Evolutionary conservation across 35 echinoderm and acorn worm genomes (phyloP), one percentile per base, ranked within the genome.

Genomic region (Lytechinus variegatus): DNA sequence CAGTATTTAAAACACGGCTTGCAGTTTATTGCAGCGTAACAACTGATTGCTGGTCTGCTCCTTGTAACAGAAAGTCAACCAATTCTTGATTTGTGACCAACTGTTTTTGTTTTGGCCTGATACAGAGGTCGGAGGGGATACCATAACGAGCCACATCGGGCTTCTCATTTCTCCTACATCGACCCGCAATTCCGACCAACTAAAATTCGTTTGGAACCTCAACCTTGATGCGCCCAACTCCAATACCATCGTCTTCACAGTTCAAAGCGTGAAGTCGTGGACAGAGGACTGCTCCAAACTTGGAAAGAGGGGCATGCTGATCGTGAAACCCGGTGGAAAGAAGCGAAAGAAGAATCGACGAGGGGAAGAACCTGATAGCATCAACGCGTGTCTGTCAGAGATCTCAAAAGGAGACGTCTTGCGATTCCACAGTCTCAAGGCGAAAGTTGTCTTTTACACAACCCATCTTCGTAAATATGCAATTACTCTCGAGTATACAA

Each of bases 201-300:
- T 33, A 13, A 33, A 93, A 27, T 93, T 55, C 53, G 13, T 55
- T 24, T 93, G 92, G 92, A 57, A 53, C 92, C 52, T 93, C 92
- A 56, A 93, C 92, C 13, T 93, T 3, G 54, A 54, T 57, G 53
- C 54, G 9, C 92, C 92, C 9, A 12, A 54, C 52, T 93, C 92
- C 92, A 93, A 93, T 54, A 93, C 92, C 92, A 93, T 93, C 21
- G 54, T 93, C 54, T 93, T 93, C 24, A 93, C 92, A 14, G 55
- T 93, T 19, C 53, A 56, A 1, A 13, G 9, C 11, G 92, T 57
- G 53, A 33, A 54, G 53, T 54, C 92, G 0, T 14, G 11, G 53
- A 54, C 55, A 7, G 54, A 93, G 11, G 53, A 54, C 92, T 93
- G 92, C 54, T 7, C 8, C 4, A 57, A 93, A 27, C 52, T 93